Conservation (phyloP, 2,113 vertebrate species). For the Hyla sarda region DNA sequence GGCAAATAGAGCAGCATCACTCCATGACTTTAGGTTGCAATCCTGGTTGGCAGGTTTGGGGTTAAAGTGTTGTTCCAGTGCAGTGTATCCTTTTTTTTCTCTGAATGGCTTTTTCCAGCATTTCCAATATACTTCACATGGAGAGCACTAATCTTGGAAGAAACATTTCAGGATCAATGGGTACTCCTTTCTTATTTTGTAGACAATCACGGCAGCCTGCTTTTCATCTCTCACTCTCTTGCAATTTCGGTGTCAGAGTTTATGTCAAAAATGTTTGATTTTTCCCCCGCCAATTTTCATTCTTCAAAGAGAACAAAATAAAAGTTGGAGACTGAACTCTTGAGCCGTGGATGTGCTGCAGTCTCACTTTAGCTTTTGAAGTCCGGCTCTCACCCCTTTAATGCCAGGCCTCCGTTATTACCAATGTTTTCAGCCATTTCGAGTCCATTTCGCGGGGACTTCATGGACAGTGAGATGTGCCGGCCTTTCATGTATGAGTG, state of each 20-base stretch:
- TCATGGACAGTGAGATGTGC: constrained; percentile 76
- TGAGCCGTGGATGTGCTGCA: constrained; percentile 68
- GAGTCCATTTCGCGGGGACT: constrained; percentile 83
- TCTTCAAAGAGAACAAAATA: constrained; percentile 97
- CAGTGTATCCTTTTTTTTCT: constrained; percentile 63
- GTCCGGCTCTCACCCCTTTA: constrained; percentile 83
- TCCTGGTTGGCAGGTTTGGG: neutral
- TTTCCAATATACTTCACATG: constrained; percentile 70
- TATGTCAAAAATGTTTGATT: constrained; percentile 79
- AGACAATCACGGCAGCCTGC: constrained; percentile 79
- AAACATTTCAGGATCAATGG: constrained; percentile 78
- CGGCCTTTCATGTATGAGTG: constrained; percentile 85
- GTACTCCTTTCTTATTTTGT: constrained; percentile 78
- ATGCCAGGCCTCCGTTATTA: constrained; percentile 89
- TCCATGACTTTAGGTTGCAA: neutral
- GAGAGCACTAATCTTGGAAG: constrained; percentile 76
- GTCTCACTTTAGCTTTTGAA: constrained; percentile 84
- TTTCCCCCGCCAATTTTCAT: constrained; percentile 86
- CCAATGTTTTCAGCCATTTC: constrained; percentile 80
- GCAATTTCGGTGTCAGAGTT: constrained; percentile 82
- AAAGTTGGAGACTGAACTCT: constrained; percentile 77
- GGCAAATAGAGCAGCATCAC: too few species aligned
- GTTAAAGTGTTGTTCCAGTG: constrained; percentile 62
- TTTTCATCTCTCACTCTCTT: constrained; percentile 92
- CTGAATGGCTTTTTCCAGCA: constrained; percentile 63